phyloP scores from a whole-genome alignment of 2,888 invertebrate genomes.

The Aspidiotus destructor region DNA sequence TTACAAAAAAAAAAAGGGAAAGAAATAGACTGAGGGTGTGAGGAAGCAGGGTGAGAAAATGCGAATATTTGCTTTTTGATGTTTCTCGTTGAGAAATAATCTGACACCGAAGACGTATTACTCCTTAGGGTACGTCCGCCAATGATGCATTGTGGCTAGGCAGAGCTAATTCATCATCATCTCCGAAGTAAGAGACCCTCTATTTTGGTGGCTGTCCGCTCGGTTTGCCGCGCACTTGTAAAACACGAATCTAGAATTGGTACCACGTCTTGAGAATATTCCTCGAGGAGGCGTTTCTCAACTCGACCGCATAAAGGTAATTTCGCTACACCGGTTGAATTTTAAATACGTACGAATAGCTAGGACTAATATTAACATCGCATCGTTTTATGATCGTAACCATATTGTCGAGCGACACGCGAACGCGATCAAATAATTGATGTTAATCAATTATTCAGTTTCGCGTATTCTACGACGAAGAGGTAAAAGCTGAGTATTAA shows the following conservation, averaged over 20 bases:
- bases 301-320: not conserved
- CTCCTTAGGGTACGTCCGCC: constrained; percentile 28
- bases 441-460: constrained; percentile 14
- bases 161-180: constrained; percentile 22
- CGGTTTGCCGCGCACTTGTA: not conserved
- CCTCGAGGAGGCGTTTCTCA: not conserved
- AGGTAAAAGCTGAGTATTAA: not conserved
- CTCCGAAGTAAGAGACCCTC: not conserved
- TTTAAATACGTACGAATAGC: not conserved
- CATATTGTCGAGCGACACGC: too few species aligned
- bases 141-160: constrained; percentile 27
- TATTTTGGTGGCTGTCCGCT: not conserved
- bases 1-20: too few species aligned
- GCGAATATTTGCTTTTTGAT: constrained; percentile 23
- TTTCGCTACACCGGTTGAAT: not conserved
- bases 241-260: not conserved
- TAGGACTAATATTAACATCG: not conserved
- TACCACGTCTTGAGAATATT: not conserved
- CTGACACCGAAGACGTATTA: constrained; percentile 24
- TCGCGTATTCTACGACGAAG: not conserved
- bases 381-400: not conserved
- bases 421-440: not conserved
- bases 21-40: too few species aligned
- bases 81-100: constrained; percentile 24
- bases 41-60: not conserved